Percentiles rank a stretch among this genome's conserved stretches.
Evolutionary conservation across 2,888 invertebrate genomes (phyloP).

Genomic region (Phyllotreta striolata): DNA sequence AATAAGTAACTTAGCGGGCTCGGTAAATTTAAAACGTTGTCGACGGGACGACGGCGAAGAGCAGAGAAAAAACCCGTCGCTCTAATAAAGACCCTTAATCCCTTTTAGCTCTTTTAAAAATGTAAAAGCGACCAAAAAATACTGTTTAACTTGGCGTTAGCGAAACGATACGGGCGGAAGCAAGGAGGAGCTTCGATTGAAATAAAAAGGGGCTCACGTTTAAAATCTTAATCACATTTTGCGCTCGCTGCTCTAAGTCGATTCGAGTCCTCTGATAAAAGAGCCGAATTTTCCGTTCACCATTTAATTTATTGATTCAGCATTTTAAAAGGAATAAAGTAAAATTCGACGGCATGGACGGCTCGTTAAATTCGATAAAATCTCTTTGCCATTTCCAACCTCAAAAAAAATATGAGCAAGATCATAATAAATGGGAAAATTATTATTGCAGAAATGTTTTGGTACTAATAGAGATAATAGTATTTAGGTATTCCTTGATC

Average conservation of each 20-base stretch:
- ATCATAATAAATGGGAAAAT: too few relatives aligned
- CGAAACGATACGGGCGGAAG: slow-evolving; percentile 57
- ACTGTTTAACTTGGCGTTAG: slow-evolving; percentile 58
- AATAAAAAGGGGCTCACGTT: slow-evolving; percentile 42
- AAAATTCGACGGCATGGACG: slow-evolving; percentile 36
- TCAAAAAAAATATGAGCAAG: too few relatives aligned
- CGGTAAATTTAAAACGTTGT: slow-evolving; percentile 19
- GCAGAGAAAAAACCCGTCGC: slow-evolving; percentile 53
- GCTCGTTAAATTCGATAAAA: too few relatives aligned
- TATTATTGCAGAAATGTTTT: too few relatives aligned
- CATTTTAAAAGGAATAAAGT: slow-evolving; percentile 58
- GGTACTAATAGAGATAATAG: too few relatives aligned
- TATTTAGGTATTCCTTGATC: too few relatives aligned
- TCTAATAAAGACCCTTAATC: slow-evolving; percentile 57
- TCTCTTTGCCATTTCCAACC: too few relatives aligned
- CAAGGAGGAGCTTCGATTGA: slow-evolving; percentile 44
- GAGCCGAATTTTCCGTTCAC: slow-evolving; percentile 45
- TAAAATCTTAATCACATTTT: slow-evolving; percentile 61
- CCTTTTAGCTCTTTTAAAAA: slow-evolving; percentile 58
- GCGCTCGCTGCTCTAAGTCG: slow-evolving; percentile 56
- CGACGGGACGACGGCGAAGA: slow-evolving; percentile 1
- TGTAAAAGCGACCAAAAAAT: slow-evolving; percentile 57
- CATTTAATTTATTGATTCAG: slow-evolving; percentile 61
- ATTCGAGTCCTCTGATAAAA: slow-evolving; percentile 38
- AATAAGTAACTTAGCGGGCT: too few relatives aligned